These are phyloP conservation scores for Heteronetta atricapilla DNA, from an alignment of 2,113 vertebrate genomes.

Conservation along the genomic window DNA sequence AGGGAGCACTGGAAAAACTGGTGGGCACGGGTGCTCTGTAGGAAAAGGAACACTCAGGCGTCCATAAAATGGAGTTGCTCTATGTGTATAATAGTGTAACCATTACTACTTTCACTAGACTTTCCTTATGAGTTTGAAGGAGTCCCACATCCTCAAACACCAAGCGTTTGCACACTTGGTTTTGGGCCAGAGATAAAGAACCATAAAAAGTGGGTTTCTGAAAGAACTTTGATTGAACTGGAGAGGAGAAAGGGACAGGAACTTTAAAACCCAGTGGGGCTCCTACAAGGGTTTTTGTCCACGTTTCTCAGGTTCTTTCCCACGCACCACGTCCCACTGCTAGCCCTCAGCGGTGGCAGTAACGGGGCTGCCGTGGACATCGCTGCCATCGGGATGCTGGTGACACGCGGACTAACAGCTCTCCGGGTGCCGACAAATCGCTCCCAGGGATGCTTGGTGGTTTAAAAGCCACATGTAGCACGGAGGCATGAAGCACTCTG, in stretches of 20 bases:
- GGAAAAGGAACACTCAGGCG: background rate
- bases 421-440: background rate
- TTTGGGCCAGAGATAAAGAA: background rate
- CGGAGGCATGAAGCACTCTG: background rate
- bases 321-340: background rate
- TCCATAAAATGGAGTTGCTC: background rate
- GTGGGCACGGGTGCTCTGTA: background rate
- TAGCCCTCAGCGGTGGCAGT: fast-evolving
- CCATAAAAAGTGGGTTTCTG: background rate
- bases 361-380: fast-evolving
- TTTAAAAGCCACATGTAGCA: background rate
- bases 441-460: background rate
- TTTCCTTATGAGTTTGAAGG: background rate
- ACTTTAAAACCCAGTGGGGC: fast-evolving
- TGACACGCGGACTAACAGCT: background rate
- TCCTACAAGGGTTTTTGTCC: fast-evolving
- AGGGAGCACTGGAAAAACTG: fast-evolving
- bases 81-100: fast-evolving
- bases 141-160: background rate
- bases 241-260: background rate
- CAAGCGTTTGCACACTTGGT: background rate
- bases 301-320: too few relatives aligned
- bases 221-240: background rate
- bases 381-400: background rate
- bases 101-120: background rate